Base-by-base conservation (phyloP, 2,113 vertebrate species). In the Chionomys nivalis region DNA sequence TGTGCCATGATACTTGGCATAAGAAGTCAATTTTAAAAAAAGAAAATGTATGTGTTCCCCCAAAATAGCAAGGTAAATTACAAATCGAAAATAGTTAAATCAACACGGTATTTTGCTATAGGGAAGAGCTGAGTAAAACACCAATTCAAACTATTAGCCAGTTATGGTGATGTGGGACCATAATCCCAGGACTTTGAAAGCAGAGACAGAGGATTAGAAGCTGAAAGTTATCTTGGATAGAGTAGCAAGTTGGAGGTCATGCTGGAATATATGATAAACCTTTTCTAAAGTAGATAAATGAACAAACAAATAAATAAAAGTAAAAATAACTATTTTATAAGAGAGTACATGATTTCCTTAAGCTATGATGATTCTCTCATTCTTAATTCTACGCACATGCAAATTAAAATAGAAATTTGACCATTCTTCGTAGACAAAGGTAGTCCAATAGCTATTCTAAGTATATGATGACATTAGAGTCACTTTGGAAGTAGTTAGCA, bases 1-100 rank as follows among this genome's bases (percentile, higher is more conserved):
- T 44, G 42, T 76, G 73, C 39, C 73, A 72, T 23, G 10, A 23
- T 44, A 23, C 73, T 11, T 94, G 52, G 6, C 49, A 92, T 17
- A 63, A 55, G 44, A 58, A n/a, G 8, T 83, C 70, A 87, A 17
- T 81, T 90, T 94, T 92, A 33, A 95, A 94, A 16, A 90, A 47
- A 55, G 19, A 72, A 81, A 93, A 33, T 2, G 0, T 73, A 68
- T 21, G 44, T 72, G n/a, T 23, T 81, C 11, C 72, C 24, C 91
- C 19, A 49, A 82, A 36, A 81, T 81, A 81, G 21, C 36, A 61
- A 47, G 73, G 14, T 42, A 42, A 17, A 61, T 42, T 42, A 61
- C 28, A 63, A 61, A 42, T 63, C 8, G 42, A 42, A 12, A 61
- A 28, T 83, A 63, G 61, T 61, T 42, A 83, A 82, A 81, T 89